Conservation (phyloP, 2,888 invertebrate species). For the Lasioglossum calceatum region DNA sequence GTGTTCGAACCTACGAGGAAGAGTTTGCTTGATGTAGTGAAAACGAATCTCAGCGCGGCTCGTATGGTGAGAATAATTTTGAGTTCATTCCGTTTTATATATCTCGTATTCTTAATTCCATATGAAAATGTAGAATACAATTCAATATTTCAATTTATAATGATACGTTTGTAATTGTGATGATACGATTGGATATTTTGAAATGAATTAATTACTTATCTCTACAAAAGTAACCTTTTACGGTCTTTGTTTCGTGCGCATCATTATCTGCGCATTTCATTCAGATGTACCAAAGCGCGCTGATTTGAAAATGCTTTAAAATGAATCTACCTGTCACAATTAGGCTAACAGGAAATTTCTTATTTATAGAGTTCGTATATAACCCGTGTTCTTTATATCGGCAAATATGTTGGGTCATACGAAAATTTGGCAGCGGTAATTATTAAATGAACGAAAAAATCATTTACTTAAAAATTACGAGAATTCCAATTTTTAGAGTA, state of each 20-base stretch:
- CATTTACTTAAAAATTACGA: neutral
- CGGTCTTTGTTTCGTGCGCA: neutral
- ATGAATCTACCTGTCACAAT: neutral
- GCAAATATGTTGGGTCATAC: slow-evolving; percentile 65
- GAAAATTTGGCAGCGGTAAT: slow-evolving; percentile 67
- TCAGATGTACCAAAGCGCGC: neutral
- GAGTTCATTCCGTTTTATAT: neutral
- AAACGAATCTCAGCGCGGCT: slow-evolving; percentile 65
- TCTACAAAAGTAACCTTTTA: neutral
- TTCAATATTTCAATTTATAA: neutral
- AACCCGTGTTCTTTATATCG: slow-evolving; percentile 75
- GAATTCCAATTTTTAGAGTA: slow-evolving; percentile 58
- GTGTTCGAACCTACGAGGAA: slow-evolving; percentile 66
- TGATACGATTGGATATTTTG: neutral
- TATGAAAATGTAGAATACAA: neutral
- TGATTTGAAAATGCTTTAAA: neutral
- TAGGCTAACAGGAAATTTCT: neutral
- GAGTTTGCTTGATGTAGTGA: slow-evolving; percentile 72
- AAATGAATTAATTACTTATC: neutral
- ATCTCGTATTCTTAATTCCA: neutral
- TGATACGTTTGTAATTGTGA: neutral
- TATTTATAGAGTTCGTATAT: slow-evolving; percentile 67
- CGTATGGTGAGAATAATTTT: slow-evolving; percentile 63
- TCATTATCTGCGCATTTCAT: neutral
- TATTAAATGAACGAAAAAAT: neutral